Evolutionary conservation across 1,140 invertebrate species (phyloP).

Genomic region (Cyclina sinensis): DNA sequence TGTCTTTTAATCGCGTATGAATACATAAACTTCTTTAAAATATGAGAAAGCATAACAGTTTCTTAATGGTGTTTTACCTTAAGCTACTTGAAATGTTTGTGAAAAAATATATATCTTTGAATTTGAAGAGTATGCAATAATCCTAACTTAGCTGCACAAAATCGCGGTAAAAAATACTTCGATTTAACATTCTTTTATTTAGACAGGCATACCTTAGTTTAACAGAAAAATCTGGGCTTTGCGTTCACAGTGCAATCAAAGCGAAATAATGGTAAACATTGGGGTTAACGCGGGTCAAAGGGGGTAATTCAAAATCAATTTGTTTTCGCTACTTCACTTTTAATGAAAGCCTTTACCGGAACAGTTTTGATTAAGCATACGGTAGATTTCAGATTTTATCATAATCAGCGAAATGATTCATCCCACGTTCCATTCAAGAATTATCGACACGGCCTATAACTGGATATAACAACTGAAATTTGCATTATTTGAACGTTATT

Average conservation of each 20-base stretch:
- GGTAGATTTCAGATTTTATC: conserved; percentile 47
- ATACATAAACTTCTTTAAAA: no score
- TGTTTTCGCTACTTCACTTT: conserved; percentile 38
- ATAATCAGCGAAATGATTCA: neutral
- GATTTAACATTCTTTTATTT: neutral
- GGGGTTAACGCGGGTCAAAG: conserved; percentile 14
- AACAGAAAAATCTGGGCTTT: neutral
- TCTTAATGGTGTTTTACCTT: no score
- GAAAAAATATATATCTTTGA: neutral
- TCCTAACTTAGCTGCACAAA: neutral
- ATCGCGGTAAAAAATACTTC: neutral
- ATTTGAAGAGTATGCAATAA: neutral
- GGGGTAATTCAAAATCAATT: conserved; percentile 60
- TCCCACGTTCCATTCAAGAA: neutral
- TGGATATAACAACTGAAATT: no score
- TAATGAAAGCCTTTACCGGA: conserved; percentile 34
- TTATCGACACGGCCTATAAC: neutral
- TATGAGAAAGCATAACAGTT: no score
- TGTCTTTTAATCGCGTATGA: no score
- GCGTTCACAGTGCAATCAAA: neutral
- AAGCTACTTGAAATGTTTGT: no score
- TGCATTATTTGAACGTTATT: no score
- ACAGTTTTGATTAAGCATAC: conserved; percentile 11
- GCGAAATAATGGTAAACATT: neutral
- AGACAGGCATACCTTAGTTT: neutral